These are phyloP conservation scores for Drosophila dunni DNA, from an alignment of 1,140 invertebrate species.

Conservation along the genomic window DNA sequence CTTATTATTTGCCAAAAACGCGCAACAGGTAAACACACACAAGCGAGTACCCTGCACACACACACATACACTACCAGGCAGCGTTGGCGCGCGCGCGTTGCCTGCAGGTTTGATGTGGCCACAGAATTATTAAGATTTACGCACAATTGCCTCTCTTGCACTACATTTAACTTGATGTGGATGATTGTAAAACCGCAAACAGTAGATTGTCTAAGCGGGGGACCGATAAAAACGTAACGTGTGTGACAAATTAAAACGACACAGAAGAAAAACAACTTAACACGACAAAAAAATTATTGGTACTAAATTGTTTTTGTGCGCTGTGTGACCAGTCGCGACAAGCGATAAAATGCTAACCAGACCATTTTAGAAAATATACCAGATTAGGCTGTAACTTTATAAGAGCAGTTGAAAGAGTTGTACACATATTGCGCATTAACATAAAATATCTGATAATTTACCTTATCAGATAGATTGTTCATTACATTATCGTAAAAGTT, in stretches of 20 bases:
- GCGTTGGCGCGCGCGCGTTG: slow-evolving; percentile 55
- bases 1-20: slow-evolving; percentile 40
- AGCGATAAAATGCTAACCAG: neutral
- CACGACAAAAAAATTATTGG: slow-evolving; percentile 49
- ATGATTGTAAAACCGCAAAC: neutral
- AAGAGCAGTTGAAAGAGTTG: no score
- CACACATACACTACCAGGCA: slow-evolving; percentile 26
- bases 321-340: slow-evolving; percentile 16
- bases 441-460: no score
- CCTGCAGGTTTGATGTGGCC: slow-evolving; percentile 21
- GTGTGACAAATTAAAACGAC: slow-evolving; percentile 38
- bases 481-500: no score
- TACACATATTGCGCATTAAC: no score
- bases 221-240: slow-evolving; percentile 38
- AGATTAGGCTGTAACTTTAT: neutral
- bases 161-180: slow-evolving; percentile 38
- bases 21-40: slow-evolving; percentile 56
- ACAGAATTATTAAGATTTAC: slow-evolving; percentile 34
- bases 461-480: no score
- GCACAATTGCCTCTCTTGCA: slow-evolving; percentile 25
- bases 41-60: slow-evolving; percentile 9
- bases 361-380: slow-evolving; percentile 18
- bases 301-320: slow-evolving; percentile 46
- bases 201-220: neutral
- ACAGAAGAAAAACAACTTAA: slow-evolving; percentile 31